Conservation (phyloP, 2,113 vertebrate genomes). For the Rynchops niger region DNA sequence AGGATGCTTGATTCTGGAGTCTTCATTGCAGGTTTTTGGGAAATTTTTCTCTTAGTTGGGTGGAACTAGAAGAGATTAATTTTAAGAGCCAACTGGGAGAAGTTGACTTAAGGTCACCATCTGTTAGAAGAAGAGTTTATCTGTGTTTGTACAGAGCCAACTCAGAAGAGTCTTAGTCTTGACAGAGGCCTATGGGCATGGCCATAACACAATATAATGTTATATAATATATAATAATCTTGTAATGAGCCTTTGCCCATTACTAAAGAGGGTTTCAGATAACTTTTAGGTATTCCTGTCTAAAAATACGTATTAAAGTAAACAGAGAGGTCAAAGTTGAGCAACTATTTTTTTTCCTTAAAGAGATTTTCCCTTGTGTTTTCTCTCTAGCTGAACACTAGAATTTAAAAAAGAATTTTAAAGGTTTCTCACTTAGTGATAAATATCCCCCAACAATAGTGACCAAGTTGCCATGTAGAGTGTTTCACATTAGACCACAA, state of each 20-base stretch:
- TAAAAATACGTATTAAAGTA: not conserved
- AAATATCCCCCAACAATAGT: not conserved
- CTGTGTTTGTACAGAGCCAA: not conserved
- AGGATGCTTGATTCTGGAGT: not conserved
- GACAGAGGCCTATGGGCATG: not conserved
- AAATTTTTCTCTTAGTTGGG: not conserved
- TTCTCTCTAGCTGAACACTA: not conserved
- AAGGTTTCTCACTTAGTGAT: not conserved
- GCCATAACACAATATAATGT: not conserved
- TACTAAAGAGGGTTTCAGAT: not conserved
- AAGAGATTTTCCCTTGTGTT: not conserved
- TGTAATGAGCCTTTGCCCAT: not conserved
- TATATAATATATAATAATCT: not conserved
- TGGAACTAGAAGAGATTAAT: not conserved
- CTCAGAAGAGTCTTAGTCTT: not conserved
- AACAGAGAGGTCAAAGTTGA: not conserved
- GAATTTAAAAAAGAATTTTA: not conserved
- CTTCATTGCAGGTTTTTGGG: not conserved
- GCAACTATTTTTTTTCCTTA: not conserved
- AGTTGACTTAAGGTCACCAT: slow-evolving; percentile 17
- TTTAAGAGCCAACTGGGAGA: not conserved
- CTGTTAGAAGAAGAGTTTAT: slow-evolving; percentile 16
- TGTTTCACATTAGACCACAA: not conserved
- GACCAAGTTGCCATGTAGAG: not conserved
- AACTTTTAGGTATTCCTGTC: not conserved